Base-by-base conservation (phyloP, 2,113 vertebrate species). In the Mionectes macconnelli region DNA sequence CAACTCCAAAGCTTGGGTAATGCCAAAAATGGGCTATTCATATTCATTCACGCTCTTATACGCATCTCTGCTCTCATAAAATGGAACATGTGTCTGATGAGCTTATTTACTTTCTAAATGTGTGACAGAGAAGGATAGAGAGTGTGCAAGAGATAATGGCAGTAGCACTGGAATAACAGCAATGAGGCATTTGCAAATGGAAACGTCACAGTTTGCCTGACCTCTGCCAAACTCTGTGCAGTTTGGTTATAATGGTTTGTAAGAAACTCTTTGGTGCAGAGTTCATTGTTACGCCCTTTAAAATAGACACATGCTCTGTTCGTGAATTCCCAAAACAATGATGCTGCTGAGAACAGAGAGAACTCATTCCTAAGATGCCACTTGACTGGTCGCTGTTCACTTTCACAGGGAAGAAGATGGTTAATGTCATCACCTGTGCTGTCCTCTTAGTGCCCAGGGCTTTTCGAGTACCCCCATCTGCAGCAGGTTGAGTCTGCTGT, bases 51-150 rank as follows among this genome's bases (percentile, higher is more conserved):
- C 12, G 55, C 75, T 83, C 93, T 96, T 96, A 89, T 82, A 94
- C 12, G 2, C 93, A 92, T 88, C 69, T 97, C 91, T 92, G 69
- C 69, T 91, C 87, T 91, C 93, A 93, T 59, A 87, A 89, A 93
- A 93, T 57, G 76, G 90, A 95, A 95, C 73, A 77, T 57, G 68
- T 94, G 84, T 90, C 84, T 96, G 96, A 98, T 87, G 85, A 96
- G 92, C 83, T 93, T 91, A 91, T 97, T 96, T 94, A 47, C 87
- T 96, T 97, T 93, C 96, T 93, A 93, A 94, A 94, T 95, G 83
- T 80, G 59, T 93, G 87, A 64, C 84, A 94, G 91, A 84, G 67
- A 97, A 90, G 63, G 90, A 89, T 78, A 93, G 85, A 84, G 66
- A 90, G 37, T 17, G 74, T 85, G 77, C 52, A 84, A 87, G 86